phyloP scores from a whole-genome alignment of 2,113 vertebrate species.

The Tilapia sparmanii region DNA sequence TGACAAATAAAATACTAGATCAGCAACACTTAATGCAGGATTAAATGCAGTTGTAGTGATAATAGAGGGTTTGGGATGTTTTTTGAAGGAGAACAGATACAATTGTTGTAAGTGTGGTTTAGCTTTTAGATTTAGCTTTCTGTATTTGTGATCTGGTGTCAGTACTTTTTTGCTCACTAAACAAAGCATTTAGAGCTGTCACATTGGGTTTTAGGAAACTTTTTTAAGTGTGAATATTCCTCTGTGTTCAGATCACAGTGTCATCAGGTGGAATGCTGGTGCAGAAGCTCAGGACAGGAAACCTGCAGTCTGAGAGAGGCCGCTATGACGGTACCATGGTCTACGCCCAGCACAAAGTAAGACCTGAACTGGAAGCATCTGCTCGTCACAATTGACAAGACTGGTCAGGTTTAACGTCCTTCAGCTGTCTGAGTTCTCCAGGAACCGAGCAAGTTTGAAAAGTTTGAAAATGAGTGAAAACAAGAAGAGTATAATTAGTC shows the following conservation, averaged over 20 bases:
- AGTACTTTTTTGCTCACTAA: background rate
- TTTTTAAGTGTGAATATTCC: background rate
- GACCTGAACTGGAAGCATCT: background rate
- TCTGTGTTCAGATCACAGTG: constrained; percentile 63
- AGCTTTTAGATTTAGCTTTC: background rate
- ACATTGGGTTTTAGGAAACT: background rate
- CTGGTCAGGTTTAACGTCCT: background rate
- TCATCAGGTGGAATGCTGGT: constrained; percentile 77
- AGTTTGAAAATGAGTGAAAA: background rate
- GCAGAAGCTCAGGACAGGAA: constrained; percentile 74
- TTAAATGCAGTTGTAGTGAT: background rate
- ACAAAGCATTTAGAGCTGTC: background rate
- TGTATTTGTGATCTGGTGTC: background rate
- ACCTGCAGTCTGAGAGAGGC: constrained; percentile 74
- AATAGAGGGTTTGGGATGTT: background rate
- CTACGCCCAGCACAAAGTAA: constrained; percentile 77
- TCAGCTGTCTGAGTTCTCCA: background rate
- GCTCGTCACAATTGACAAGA: background rate
- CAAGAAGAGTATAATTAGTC: background rate
- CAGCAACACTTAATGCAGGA: background rate
- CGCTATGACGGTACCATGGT: constrained; percentile 75
- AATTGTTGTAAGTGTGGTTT: no score
- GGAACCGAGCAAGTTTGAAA: background rate
- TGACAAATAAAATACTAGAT: background rate
- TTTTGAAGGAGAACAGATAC: no score